Percentiles rank a stretch among this genome's conserved stretches.
phyloP scores from a whole-genome alignment of 2,797 vertebrate species.

The Peromyscus nudipes region DNA sequence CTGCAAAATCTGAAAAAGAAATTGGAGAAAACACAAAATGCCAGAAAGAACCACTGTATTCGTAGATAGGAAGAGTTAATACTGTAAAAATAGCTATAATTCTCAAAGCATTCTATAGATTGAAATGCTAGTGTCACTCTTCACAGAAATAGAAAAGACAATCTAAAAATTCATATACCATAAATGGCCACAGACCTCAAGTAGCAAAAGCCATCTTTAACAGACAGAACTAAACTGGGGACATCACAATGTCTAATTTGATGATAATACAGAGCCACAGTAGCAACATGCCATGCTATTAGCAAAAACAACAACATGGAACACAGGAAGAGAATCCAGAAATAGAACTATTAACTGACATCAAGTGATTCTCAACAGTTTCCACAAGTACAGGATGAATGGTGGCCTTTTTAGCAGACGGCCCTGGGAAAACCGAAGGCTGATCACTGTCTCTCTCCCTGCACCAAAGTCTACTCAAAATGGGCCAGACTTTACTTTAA shows the following conservation, averaged over 20 bases:
- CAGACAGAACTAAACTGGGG: background rate
- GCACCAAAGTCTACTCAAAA: background rate
- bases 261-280: background rate
- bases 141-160: background rate
- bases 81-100: background rate
- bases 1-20: no score
- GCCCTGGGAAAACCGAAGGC: background rate
- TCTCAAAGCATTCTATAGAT: background rate
- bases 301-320: no score
- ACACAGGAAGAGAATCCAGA: background rate
- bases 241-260: no score
- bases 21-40: background rate
- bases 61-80: background rate
- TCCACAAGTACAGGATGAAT: background rate
- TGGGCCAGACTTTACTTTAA: background rate
- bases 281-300: background rate
- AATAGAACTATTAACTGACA: background rate
- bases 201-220: background rate
- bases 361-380: background rate
- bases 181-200: background rate
- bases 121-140: background rate
- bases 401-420: background rate
- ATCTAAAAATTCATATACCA: background rate
- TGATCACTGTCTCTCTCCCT: background rate
- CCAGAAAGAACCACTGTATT: background rate